These are phyloP conservation scores for Lepilemur septentrionalis DNA, from an alignment of 2,797 vertebrate species.

Conservation along the genomic window DNA sequence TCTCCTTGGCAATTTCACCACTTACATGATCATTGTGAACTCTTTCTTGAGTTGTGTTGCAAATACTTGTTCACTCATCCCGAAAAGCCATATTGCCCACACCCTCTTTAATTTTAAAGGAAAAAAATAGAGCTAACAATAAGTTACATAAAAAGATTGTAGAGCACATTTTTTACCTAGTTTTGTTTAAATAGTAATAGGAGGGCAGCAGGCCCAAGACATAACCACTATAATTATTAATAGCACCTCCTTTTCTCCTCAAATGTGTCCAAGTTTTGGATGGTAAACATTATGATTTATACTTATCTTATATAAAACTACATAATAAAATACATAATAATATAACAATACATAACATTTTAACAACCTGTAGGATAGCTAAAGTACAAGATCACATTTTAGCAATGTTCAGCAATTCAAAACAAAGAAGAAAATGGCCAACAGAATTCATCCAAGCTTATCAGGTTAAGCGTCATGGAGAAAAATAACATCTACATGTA, in stretches of 20 bases:
- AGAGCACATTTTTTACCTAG: neutral
- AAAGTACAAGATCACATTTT: neutral
- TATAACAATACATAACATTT: neutral
- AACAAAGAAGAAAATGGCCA: neutral
- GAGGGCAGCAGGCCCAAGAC: neutral
- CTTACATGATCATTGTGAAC: neutral
- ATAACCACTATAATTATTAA: neutral
- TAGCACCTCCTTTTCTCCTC: neutral
- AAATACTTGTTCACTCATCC: neutral
- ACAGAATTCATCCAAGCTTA: neutral
- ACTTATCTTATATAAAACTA: neutral
- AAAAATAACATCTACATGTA: no score
- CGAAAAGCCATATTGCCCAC: neutral
- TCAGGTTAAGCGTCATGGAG: neutral
- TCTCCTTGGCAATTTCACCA: neutral
- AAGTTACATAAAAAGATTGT: neutral
- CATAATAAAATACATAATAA: neutral
- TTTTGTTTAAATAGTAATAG: neutral
- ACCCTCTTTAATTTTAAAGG: neutral
- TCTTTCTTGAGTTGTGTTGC: neutral
- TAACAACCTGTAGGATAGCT: neutral
- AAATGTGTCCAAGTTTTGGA: neutral
- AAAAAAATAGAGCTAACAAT: neutral
- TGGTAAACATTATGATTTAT: neutral
- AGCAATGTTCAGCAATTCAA: neutral